phyloP scores from a whole-genome alignment of 2,888 invertebrate species.

The Drosophila villosipedis region DNA sequence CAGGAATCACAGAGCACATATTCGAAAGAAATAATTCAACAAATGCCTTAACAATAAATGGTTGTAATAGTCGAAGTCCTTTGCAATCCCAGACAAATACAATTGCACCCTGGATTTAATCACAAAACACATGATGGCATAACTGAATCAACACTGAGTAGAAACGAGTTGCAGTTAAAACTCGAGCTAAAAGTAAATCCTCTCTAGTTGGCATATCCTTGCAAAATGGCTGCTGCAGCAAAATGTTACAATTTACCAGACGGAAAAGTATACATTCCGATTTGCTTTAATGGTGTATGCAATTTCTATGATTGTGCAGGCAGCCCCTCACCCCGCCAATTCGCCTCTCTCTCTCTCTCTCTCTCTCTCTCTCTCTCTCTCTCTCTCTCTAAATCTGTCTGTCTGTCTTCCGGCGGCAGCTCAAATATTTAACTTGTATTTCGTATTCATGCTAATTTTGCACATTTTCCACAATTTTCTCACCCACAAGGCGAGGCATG shows the following conservation, averaged over 20 bases:
- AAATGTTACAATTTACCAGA: constrained; percentile 39
- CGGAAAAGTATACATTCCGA: constrained; percentile 33
- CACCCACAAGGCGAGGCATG: constrained; percentile 39
- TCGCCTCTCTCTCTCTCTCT: background rate
- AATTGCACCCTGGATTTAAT: constrained; percentile 1
- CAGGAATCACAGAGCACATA: background rate
- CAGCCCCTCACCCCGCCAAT: background rate
- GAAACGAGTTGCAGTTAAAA: constrained; percentile 49
- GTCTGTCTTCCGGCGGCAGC: constrained; percentile 33
- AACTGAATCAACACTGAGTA: constrained; percentile 4
- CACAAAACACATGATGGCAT: background rate
- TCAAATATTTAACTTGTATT: constrained; percentile 81
- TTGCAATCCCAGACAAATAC: background rate
- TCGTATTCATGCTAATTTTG: constrained; percentile 81
- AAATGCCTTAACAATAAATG: background rate
- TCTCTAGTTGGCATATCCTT: constrained; percentile 13
- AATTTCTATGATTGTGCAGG: constrained; percentile 55
- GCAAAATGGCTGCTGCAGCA: constrained; percentile 44
- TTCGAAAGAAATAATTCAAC: background rate
- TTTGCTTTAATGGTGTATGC: constrained; percentile 55
- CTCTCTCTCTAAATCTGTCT: background rate
- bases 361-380: background rate
- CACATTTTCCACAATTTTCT: constrained; percentile 78
- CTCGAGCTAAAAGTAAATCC: constrained; percentile 32
- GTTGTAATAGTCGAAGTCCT: background rate